A percentile compares a stretch with the other conserved stretches of the same genome.
These are phyloP conservation scores for Clamator glandarius DNA, from an alignment of 2,797 vertebrate genomes.

Conservation along the genomic window DNA sequence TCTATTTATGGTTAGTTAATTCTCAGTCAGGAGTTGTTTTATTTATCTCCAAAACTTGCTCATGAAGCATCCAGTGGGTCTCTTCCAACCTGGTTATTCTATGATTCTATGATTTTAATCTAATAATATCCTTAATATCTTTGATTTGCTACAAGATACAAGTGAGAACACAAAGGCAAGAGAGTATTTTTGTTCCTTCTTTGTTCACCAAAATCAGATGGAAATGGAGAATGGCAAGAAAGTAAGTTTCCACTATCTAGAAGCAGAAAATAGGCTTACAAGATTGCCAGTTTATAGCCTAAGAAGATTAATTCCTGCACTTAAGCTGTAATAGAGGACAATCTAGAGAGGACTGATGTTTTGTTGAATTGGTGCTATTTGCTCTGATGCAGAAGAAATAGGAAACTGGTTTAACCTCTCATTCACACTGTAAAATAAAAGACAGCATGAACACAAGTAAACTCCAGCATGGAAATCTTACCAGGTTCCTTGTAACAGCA, in stretches of 20 bases:
- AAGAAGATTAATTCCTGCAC: conserved; percentile 54
- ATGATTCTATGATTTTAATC: neutral
- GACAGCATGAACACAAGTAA: neutral
- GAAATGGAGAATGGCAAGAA: neutral
- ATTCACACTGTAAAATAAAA: conserved; percentile 28
- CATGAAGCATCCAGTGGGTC: neutral
- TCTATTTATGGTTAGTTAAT: conserved; percentile 19
- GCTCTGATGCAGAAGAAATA: conserved; percentile 16
- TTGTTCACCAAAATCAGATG: neutral
- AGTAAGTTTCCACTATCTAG: neutral
- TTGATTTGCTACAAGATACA: neutral
- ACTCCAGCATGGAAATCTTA: neutral
- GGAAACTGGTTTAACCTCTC: conserved; percentile 17
- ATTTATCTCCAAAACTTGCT: neutral
- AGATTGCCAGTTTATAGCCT: conserved; percentile 12
- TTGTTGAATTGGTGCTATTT: conserved; percentile 41
- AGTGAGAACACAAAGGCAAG: neutral
- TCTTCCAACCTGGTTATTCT: too few species aligned
- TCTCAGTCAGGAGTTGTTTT: neutral
- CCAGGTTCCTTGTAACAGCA: neutral
- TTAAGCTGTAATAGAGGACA: conserved; percentile 18
- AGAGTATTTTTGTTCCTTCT: neutral
- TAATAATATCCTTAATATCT: neutral
- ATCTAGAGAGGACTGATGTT: conserved; percentile 1
- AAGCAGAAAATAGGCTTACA: conserved; percentile 35